phyloP scores from a whole-genome alignment of 2,888 invertebrate species.

The Pheosia gnoma region DNA sequence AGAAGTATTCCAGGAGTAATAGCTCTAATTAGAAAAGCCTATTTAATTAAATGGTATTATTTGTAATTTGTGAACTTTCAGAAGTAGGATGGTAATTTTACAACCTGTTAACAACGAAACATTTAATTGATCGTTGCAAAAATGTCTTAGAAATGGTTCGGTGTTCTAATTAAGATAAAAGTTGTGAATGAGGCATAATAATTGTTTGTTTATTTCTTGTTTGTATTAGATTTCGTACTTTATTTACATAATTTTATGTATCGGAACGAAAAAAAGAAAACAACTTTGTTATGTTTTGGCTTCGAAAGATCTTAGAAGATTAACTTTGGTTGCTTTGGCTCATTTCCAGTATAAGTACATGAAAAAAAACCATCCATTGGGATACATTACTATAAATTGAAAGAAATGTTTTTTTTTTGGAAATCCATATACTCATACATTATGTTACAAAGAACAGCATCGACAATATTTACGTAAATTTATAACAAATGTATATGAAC shows the following conservation, averaged over 20 bases:
- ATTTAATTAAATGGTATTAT: constrained; percentile 1
- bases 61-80: not conserved
- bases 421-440: not conserved
- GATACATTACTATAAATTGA: too few species aligned
- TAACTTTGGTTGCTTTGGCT: not conserved
- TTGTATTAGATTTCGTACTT: too few species aligned
- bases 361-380: too few species aligned
- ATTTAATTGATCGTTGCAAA: not conserved
- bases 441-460: not conserved
- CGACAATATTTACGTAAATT: not conserved
- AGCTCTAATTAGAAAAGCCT: constrained; percentile 1
- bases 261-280: too few species aligned
- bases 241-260: too few species aligned
- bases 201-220: too few species aligned
- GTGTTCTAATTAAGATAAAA: not conserved
- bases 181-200: not conserved
- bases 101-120: not conserved
- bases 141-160: not conserved
- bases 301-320: not conserved
- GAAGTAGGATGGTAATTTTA: not conserved
- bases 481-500: not conserved
- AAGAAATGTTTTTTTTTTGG: too few species aligned
- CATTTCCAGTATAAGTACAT: not conserved
- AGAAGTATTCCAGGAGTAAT: not conserved
- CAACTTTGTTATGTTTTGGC: not conserved